Percentiles rank a stretch among this genome's conserved stretches.
These are phyloP conservation scores for Rhabdophis nuchalis DNA, from an alignment of 2,797 vertebrate genomes.

Conservation along the genomic window DNA sequence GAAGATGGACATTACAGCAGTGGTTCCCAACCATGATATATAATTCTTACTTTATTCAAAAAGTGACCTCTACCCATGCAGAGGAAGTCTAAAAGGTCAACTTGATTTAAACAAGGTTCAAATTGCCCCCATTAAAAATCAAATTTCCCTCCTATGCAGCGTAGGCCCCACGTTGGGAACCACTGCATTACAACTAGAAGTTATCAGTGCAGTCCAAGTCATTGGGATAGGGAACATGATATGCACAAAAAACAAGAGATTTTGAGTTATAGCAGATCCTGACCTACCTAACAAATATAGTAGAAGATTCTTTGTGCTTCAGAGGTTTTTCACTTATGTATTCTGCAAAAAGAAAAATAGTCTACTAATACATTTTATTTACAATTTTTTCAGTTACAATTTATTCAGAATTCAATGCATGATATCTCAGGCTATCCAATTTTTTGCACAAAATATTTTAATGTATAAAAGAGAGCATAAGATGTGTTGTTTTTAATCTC, in stretches of 20 bases:
- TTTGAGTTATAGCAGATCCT: neutral
- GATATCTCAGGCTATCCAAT: neutral
- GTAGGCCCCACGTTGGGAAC: too few species aligned
- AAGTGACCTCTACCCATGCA: too few species aligned
- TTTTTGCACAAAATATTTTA: neutral
- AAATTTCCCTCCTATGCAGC: too few species aligned
- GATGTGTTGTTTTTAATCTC: neutral
- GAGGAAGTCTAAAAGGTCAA: too few species aligned
- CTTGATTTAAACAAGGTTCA: too few species aligned
- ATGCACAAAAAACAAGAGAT: neutral
- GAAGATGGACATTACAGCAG: neutral
- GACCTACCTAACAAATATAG: neutral
- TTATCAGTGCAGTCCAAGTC: neutral
- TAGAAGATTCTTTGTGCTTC: neutral
- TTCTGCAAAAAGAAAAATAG: neutral
- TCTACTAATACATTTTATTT: neutral
- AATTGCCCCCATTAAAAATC: too few species aligned
- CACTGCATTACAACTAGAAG: neutral
- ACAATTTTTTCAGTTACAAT: neutral
- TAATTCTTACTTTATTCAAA: too few species aligned
- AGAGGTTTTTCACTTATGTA: neutral
- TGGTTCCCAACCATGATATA: too few species aligned
- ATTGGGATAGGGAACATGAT: neutral
- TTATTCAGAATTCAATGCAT: neutral
- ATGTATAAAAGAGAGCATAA: neutral